Base-by-base conservation (phyloP, 2,113 vertebrate species). In the Prolemur simus region DNA sequence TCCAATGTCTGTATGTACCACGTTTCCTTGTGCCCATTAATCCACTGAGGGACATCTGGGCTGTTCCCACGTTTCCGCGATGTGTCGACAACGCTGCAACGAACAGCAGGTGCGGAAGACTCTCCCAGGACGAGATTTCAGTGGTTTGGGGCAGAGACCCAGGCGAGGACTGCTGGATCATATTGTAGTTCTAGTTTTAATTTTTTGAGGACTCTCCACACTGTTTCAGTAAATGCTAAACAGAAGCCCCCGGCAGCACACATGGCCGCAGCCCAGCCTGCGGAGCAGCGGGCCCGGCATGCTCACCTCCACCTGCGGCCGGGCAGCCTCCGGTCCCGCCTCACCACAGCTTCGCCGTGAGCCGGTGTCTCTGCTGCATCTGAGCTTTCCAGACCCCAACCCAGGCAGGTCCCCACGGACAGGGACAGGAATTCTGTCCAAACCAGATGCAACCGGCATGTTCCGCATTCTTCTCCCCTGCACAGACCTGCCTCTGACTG, bases 271-370 rank as follows among this genome's bases (percentile, higher is more conserved):
- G 20, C 54, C 49, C 76, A 14, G 11, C 25, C 25, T 74, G 25
- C 13, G 1, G 49, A 42, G 23, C 37, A 10, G 58, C 3, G 9
- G 8, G 25, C 23, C 21, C 54, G 1, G 18, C 6, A 20, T 71
- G n/a, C n/a, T 21, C 0, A 10, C 68, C 21, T 71, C 68, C 49
- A 15, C 49, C 49, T 52, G 49, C 49, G 8, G 18, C 7, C 54
- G 2, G 7, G 54, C 6, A 56, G 5, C 32, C 52, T 39, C n/a
- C 9, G 13, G 52, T 39, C 21, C 52, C 0, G 2, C 8, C 21
- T 56, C n/a, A 54, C 21, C 2, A 23, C 20, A 8, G 34, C 3
- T 23, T 74, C 6, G 1, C 12, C n/a, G 0, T 58, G n/a, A 56
- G n/a, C 77, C 5, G 14, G 45, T 5, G 8, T 68, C 66, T 49